Evolutionary conservation across 2,888 invertebrate genomes (phyloP), one percentile per base, ranked within the genome.

Genomic region (Gerosis bhagava): DNA sequence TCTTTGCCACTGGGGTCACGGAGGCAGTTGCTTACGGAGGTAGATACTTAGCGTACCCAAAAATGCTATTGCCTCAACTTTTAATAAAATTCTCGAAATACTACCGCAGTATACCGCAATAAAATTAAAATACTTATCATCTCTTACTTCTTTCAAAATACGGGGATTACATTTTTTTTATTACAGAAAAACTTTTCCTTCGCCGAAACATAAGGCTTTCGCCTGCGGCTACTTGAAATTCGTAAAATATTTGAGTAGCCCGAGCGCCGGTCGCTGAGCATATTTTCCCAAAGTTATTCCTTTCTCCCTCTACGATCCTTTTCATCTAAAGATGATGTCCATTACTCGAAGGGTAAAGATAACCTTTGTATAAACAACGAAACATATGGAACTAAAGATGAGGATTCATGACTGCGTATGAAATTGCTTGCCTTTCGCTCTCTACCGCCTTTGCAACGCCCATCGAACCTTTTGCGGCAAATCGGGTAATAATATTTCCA

Each of bases 401-500:
- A 66, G 65, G 70, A 73, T 60, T 62, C 66, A 77, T 67, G 72
- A 61, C 63, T 62, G 58, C 66, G 66, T 68, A 70, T 66, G 65
- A 61, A 65, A 81, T 81, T 78, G 73, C 65, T 66, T 59, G 61
- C 67, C n/a, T n/a, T 19, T 19, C 62, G 29, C 65, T 46, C 46
- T 58, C 29, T 12, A 35, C 28, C 43, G 60, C 62, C 65, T 72
- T 73, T 75, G 71, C 68, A 50, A 40, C 47, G 55, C 56, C 65
- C 63, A 59, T 59, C 57, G 65, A 67, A 70, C 72, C 73, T 70
- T 79, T 78, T 75, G 70, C 69, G 67, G 68, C 65, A 67, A 77
- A 77, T 76, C 73, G 70, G 67, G 74, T 76, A 78, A 81, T 82
- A 81, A 76, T 74, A 83, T 82, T 83, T 82, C 78, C 78, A 71